Evolutionary conservation across 2,888 invertebrate species (phyloP).

Genomic region (Synergus laeviventris): DNA sequence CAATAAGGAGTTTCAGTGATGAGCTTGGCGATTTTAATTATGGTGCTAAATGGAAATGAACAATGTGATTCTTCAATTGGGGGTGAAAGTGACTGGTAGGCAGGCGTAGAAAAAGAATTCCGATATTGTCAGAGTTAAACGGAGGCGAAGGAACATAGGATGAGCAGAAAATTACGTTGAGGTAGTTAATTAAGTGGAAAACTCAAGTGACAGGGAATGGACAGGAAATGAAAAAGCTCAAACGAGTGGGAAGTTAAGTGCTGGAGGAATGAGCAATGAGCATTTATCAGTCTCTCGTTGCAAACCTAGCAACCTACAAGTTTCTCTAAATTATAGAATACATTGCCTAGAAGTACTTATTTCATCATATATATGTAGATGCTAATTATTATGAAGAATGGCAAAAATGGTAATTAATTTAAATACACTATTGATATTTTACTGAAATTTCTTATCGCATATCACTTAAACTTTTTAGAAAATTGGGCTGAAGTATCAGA

Average conservation of each 20-base stretch:
- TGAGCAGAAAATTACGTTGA: conserved; percentile 26
- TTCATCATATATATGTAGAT: no score
- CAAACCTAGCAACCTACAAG: not conserved
- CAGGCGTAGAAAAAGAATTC: conserved; percentile 16
- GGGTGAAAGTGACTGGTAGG: not conserved
- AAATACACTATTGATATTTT: no score
- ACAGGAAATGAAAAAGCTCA: conserved; percentile 25
- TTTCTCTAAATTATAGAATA: not conserved
- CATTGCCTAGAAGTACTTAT: not conserved
- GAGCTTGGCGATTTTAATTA: not conserved
- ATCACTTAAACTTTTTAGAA: no score
- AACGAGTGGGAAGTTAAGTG: conserved; percentile 25
- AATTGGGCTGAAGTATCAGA: no score
- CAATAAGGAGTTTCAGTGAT: not conserved
- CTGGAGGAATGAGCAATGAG: not conserved
- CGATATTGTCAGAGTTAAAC: conserved; percentile 16
- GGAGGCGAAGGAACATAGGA: conserved; percentile 8
- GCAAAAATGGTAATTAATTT: no score
- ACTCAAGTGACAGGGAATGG: conserved; percentile 35
- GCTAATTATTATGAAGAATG: not conserved
- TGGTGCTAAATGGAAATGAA: not conserved
- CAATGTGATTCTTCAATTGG: not conserved
- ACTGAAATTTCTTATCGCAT: no score
- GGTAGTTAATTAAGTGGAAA: conserved; percentile 33
- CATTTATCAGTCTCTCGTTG: not conserved